Percentiles rank a stretch among this genome's conserved stretches.
Conservation (phyloP, 2,888 invertebrate species). For the Epicampocera succincta region DNA sequence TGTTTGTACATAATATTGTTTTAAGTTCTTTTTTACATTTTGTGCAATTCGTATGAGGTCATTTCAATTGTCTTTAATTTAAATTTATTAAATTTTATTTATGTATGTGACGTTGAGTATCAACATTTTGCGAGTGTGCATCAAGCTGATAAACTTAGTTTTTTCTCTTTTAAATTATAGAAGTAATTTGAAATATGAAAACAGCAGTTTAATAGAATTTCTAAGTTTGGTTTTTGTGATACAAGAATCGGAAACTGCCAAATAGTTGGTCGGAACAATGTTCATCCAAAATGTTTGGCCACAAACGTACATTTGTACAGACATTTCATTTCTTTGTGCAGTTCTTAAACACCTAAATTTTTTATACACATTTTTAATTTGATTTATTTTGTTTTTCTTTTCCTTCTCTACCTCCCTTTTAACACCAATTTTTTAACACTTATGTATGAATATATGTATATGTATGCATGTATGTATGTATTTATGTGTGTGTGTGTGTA, state of each 20-base stretch:
- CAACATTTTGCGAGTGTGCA: slow-evolving; percentile 20
- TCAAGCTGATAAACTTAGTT: neutral
- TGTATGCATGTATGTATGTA: slow-evolving; percentile 35
- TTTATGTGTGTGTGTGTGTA: slow-evolving; percentile 46
- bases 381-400: slow-evolving; percentile 32
- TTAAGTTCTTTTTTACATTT: slow-evolving; percentile 26
- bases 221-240: too few relatives aligned
- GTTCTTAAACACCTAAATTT: neutral
- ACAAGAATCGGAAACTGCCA: too few relatives aligned
- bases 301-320: too few relatives aligned
- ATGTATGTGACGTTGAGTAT: slow-evolving; percentile 49
- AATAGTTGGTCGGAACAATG: neutral
- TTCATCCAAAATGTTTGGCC: too few relatives aligned
- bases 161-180: neutral
- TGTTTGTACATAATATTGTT: slow-evolving; percentile 38
- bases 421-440: slow-evolving; percentile 22
- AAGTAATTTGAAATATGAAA: too few relatives aligned
- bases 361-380: neutral
- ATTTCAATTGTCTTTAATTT: slow-evolving; percentile 81
- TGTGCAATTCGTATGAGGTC: slow-evolving; percentile 75
- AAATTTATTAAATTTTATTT: slow-evolving; percentile 73
- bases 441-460: slow-evolving; percentile 43
- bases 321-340: slow-evolving; percentile 6
- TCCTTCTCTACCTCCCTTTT: neutral
- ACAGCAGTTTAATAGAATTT: too few relatives aligned